A percentile compares a stretch with the other conserved stretches of the same genome.
These are phyloP conservation scores for Archilochus colubris DNA, from an alignment of 2,113 vertebrate genomes.

Conservation along the genomic window DNA sequence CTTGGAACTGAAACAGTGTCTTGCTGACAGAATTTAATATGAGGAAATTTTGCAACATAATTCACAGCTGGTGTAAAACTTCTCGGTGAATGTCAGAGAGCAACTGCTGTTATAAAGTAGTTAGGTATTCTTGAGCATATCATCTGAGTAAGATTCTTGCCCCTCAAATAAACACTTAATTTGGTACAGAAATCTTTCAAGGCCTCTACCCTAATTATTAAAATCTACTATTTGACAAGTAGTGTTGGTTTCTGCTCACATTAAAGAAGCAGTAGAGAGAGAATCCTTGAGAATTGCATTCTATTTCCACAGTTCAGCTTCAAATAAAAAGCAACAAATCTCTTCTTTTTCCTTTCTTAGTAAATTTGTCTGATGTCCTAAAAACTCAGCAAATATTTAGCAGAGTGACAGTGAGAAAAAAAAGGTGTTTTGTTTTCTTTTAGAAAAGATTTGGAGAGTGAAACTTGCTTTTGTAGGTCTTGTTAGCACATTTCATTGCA, in stretches of 20 bases:
- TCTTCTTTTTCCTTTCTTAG: constrained; percentile 30
- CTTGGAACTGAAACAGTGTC: constrained; percentile 38
- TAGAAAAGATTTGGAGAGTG: neutral
- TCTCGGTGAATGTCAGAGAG: constrained; percentile 40
- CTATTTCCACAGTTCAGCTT: constrained; percentile 37
- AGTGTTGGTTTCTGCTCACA: neutral
- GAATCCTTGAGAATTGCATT: neutral
- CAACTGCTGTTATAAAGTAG: constrained; percentile 19
- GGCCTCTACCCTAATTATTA: constrained; percentile 17
- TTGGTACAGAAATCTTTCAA: constrained; percentile 25
- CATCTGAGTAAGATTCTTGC: constrained; percentile 44
- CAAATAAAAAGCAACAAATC: constrained; percentile 55
- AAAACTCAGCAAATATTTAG: neutral
- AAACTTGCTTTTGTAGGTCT: constrained; percentile 2
- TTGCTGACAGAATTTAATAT: constrained; percentile 65
- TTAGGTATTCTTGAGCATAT: neutral
- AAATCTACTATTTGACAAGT: constrained; percentile 1
- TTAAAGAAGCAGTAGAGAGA: neutral
- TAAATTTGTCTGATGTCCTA: constrained; percentile 21
- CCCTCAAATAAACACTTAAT: constrained; percentile 27
- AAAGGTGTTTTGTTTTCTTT: neutral
- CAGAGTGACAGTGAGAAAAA: neutral
- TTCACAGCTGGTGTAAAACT: constrained; percentile 66
- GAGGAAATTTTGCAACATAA: constrained; percentile 75
- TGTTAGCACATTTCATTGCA: constrained; percentile 14